Conservation (phyloP, 1,140 invertebrate species). For the Conus betulinus region DNA sequence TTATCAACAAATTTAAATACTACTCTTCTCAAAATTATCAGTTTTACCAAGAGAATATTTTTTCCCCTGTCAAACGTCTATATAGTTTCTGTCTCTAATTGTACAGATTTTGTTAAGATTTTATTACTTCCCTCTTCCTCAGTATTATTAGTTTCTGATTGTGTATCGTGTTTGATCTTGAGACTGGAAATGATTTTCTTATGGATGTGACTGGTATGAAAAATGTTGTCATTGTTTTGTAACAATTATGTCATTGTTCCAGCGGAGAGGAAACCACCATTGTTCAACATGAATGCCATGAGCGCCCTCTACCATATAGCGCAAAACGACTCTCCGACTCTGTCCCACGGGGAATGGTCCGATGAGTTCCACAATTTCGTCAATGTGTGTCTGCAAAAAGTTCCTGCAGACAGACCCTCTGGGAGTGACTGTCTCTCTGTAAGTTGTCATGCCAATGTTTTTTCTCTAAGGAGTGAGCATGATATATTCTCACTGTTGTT, state of each 20-base stretch:
- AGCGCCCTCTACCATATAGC: constrained; percentile 99
- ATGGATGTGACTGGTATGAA: no score
- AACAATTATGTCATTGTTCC: background rate
- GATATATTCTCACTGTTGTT: no score
- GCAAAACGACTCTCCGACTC: constrained; percentile 96
- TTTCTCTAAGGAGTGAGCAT: no score
- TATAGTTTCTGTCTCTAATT: no score
- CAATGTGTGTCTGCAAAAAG: constrained; percentile 96
- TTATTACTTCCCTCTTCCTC: background rate
- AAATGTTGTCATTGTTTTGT: background rate
- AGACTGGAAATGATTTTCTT: no score
- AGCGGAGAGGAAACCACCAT: constrained; percentile 98
- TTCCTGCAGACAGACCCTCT: constrained; percentile 86
- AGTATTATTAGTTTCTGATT: background rate
- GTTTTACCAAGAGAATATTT: no score
- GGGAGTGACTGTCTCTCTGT: constrained; percentile 63
- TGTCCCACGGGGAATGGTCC: constrained; percentile 81
- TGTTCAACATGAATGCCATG: constrained; percentile 99
- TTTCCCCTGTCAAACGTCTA: no score
- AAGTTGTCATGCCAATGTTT: constrained; percentile 6
- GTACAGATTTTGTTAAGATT: no score
- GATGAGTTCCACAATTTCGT: constrained; percentile 96
- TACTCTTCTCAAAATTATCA: no score
- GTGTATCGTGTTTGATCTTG: no score
- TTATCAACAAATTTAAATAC: no score